phyloP scores from a whole-genome alignment of 2,113 vertebrate species.

The Perca flavescens region DNA sequence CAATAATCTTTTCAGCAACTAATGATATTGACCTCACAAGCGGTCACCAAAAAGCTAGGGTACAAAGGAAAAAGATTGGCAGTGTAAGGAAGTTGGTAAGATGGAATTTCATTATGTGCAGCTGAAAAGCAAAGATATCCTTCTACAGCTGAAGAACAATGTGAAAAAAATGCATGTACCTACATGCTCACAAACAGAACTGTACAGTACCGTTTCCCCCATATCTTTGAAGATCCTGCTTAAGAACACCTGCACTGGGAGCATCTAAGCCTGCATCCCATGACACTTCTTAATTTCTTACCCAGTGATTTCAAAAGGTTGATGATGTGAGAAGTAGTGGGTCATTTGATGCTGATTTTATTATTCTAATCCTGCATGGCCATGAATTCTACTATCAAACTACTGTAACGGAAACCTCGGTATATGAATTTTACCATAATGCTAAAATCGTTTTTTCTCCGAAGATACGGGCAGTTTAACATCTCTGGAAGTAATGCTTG shows the following conservation, averaged over 20 bases:
- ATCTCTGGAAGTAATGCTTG: neutral
- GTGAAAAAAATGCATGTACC: slow-evolving; percentile 8
- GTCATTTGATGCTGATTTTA: slow-evolving; percentile 34
- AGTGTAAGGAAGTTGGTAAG: neutral
- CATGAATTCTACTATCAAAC: slow-evolving; percentile 16
- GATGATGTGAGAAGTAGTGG: slow-evolving; percentile 32
- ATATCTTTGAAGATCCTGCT: slow-evolving; percentile 37
- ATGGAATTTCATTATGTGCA: neutral
- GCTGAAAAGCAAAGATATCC: neutral
- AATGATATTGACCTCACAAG: neutral
- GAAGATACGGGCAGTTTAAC: neutral
- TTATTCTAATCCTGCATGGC: slow-evolving; percentile 30
- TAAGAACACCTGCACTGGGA: slow-evolving; percentile 35
- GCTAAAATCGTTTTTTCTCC: neutral
- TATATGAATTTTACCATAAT: neutral
- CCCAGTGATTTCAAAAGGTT: slow-evolving; percentile 24
- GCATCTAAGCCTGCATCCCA: slow-evolving; percentile 38
- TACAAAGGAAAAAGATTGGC: neutral
- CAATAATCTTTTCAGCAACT: neutral
- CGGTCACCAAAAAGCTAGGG: neutral
- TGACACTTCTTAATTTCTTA: slow-evolving; percentile 2
- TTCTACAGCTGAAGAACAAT: neutral
- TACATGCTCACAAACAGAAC: neutral
- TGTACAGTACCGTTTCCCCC: neutral
- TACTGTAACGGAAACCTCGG: neutral